Evolutionary conservation across 1,140 invertebrate species (phyloP).

Genomic region (Mactra quadrangularis): DNA sequence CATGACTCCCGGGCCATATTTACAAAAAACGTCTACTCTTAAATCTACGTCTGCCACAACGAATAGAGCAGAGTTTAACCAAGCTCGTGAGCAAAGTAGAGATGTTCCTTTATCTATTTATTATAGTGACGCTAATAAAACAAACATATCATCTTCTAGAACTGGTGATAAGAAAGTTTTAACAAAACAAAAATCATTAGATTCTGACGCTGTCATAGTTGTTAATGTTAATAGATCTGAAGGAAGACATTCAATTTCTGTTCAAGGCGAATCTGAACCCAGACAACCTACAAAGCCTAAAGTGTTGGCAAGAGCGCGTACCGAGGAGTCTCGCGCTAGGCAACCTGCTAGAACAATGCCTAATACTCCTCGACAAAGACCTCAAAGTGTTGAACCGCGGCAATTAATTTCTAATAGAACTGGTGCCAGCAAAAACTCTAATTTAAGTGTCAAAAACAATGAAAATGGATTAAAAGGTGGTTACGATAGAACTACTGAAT

Average conservation of each 20-base stretch:
- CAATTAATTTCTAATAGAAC: constrained; percentile 37
- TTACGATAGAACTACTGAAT: constrained; percentile 74
- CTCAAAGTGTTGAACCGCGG: constrained; percentile 64
- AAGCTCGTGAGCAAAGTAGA: constrained; percentile 16
- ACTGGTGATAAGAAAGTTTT: constrained; percentile 54
- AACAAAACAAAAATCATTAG: constrained; percentile 54
- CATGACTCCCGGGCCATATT: constrained; percentile 66
- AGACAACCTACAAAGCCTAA: constrained; percentile 53
- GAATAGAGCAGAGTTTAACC: constrained; percentile 12
- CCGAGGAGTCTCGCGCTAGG: constrained; percentile 32
- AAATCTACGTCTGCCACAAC: constrained; percentile 7
- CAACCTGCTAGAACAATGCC: constrained; percentile 13
- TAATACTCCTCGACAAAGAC: constrained; percentile 42
- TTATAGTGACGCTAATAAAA: constrained; percentile 19
- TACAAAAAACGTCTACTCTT: constrained; percentile 29
- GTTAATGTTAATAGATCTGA: constrained; percentile 62
- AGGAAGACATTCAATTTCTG: constrained; percentile 62
- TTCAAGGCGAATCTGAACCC: constrained; percentile 52
- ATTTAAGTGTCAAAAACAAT: constrained; percentile 19
- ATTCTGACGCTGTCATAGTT: constrained; percentile 59
- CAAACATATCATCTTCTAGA: constrained; percentile 17
- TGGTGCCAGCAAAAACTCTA: constrained; percentile 33
- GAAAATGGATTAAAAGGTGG: constrained; percentile 35
- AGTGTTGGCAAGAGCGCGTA: constrained; percentile 53
- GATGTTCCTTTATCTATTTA: constrained; percentile 33